Evolutionary conservation across 2,888 invertebrate genomes (phyloP).

Genomic region (Mythimna ferrago): DNA sequence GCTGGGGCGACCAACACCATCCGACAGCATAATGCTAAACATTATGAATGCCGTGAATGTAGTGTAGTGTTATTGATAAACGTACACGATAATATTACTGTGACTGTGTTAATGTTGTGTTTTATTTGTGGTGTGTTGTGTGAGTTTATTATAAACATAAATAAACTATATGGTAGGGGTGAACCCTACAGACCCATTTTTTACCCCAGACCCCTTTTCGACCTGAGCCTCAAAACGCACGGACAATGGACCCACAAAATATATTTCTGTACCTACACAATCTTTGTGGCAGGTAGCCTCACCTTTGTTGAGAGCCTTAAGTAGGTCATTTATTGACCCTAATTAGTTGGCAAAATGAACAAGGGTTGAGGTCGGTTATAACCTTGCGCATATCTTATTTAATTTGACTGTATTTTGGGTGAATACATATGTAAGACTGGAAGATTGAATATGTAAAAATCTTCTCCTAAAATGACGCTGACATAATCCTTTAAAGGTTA

Average conservation of each 20-base stretch:
- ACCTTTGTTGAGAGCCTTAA: slow-evolving; percentile 48
- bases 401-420: slow-evolving; percentile 13
- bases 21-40: too few relatives aligned
- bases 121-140: too few relatives aligned
- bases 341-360: slow-evolving; percentile 55
- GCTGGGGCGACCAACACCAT: too few relatives aligned
- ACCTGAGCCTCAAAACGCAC: slow-evolving; percentile 30
- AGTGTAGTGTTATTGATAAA: too few relatives aligned
- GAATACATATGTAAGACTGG: not conserved
- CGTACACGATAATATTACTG: too few relatives aligned
- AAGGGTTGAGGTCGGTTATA: slow-evolving; percentile 23
- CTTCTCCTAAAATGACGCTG: not conserved
- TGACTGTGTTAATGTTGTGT: too few relatives aligned
- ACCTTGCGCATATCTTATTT: slow-evolving; percentile 30
- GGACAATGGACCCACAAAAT: slow-evolving; percentile 43
- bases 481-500: not conserved
- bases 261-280: slow-evolving; percentile 36
- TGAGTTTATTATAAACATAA: too few relatives aligned
- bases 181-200: too few relatives aligned
- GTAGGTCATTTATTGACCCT: slow-evolving; percentile 58
- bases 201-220: slow-evolving; percentile 9
- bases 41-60: too few relatives aligned
- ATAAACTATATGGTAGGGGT: too few relatives aligned
- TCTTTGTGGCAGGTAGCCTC: slow-evolving; percentile 39
- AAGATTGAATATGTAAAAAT: not conserved